A percentile compares a stretch with the other conserved stretches of the same genome.
phyloP scores from a whole-genome alignment of 2,797 vertebrate species.

The Arnoldichthys spilopterus region DNA sequence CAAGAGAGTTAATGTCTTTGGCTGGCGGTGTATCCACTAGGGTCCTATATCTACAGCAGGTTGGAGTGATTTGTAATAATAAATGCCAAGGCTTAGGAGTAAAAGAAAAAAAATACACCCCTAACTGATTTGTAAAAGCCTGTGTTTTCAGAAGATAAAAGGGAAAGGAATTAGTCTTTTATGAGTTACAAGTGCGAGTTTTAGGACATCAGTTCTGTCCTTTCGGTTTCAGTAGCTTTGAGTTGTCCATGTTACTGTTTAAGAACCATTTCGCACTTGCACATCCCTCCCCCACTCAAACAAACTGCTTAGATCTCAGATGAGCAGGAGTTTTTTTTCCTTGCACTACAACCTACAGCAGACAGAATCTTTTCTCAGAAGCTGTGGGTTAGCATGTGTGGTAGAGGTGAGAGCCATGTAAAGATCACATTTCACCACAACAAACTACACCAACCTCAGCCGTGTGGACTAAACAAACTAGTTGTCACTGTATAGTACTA shows the following conservation, averaged over 20 bases:
- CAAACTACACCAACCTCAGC: neutral
- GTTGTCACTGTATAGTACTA: too few relatives aligned
- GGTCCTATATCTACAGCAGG: neutral
- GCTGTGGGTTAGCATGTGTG: neutral
- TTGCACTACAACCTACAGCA: conserved; percentile 8
- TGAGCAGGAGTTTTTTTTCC: conserved; percentile 11
- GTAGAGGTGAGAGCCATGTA: neutral
- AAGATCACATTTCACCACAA: conserved; percentile 10
- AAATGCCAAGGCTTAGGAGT: neutral
- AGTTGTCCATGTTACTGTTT: neutral
- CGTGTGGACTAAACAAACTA: neutral
- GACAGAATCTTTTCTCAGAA: neutral
- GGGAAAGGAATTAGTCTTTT: conserved; percentile 1
- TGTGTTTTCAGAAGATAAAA: conserved; percentile 2
- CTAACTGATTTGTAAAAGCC: conserved; percentile 23
- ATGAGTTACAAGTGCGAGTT: neutral
- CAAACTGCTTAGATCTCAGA: conserved; percentile 14
- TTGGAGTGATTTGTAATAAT: conserved; percentile 12
- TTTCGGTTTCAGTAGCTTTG: conserved; percentile 9
- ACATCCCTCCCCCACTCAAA: neutral
- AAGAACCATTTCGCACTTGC: neutral
- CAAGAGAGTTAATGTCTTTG: neutral
- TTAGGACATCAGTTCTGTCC: neutral
- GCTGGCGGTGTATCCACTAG: neutral
- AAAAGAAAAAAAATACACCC: neutral